A percentile compares a stretch with the other conserved stretches of the same genome.
Conservation (phyloP, 2,113 vertebrate genomes). For the Plectropomus leopardus region DNA sequence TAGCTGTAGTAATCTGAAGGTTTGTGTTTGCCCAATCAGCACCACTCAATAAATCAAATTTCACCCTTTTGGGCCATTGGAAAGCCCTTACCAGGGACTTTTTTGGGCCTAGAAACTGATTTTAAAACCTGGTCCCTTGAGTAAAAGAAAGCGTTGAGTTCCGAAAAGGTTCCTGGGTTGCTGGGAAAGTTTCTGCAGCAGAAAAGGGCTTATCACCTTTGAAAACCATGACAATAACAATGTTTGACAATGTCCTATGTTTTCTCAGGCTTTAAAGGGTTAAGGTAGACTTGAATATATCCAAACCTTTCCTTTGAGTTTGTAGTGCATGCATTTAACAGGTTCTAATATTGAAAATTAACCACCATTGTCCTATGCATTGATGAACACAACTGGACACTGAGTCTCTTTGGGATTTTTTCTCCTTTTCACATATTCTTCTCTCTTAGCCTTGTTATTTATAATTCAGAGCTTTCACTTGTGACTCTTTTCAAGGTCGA, state of each 20-base stretch:
- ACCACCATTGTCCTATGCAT: no score
- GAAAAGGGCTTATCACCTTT: no score
- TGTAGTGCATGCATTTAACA: background rate
- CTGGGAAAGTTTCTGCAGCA: no score
- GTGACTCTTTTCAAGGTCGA: background rate
- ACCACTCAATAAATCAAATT: slow-evolving; percentile 20
- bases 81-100: background rate
- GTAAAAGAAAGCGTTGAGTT: no score
- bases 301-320: no score
- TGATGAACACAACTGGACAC: background rate
- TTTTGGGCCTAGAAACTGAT: background rate
- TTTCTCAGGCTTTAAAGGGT: no score
- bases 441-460: background rate
- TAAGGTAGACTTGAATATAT: no score
- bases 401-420: background rate
- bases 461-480: background rate
- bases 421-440: background rate
- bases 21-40: slow-evolving; percentile 30
- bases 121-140: background rate
- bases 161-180: no score
- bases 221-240: no score
- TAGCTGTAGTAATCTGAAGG: slow-evolving; percentile 13
- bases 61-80: background rate
- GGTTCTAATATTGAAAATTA: background rate
- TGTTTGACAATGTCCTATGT: no score